Conservation (phyloP, 35 echinoderm and acorn worm species). For the Lytechinus pictus region DNA sequence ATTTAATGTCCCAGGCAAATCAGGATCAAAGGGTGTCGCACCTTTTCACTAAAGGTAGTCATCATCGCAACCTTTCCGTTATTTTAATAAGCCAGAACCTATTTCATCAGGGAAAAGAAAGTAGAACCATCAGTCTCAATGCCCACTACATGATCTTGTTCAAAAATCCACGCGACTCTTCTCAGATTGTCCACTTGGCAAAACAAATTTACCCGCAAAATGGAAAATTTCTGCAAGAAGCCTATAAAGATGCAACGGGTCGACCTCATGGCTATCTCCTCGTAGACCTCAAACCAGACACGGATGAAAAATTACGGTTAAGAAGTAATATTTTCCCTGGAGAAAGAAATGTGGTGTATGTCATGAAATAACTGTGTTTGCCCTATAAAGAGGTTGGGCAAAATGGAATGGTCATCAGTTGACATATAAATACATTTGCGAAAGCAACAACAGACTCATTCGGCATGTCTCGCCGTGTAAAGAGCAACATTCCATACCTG, state of each 20-base stretch:
- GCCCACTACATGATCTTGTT: constrained; percentile 70
- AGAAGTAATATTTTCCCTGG: constrained; percentile 50
- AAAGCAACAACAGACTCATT: background rate
- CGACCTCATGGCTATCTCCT: constrained; percentile 60
- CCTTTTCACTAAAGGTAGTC: constrained; percentile 70
- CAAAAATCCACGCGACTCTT: constrained; percentile 55
- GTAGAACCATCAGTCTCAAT: constrained; percentile 79
- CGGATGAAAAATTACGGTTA: constrained; percentile 43
- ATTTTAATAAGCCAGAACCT: constrained; percentile 71
- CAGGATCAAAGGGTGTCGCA: constrained; percentile 60
- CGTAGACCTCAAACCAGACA: constrained; percentile 60
- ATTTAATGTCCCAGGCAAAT: constrained; percentile 73
- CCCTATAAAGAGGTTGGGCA: too few relatives aligned
- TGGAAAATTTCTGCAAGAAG: constrained; percentile 55
- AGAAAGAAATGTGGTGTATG: constrained; percentile 29
- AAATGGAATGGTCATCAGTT: background rate
- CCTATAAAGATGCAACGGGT: constrained; percentile 50
- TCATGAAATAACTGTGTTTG: background rate
- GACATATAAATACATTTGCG: background rate
- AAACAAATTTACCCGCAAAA: constrained; percentile 72
- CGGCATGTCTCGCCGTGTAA: constrained; percentile 57
- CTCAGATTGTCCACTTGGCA: constrained; percentile 53
- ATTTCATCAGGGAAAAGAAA: constrained; percentile 76
- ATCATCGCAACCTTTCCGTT: constrained; percentile 72
- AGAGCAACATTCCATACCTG: constrained; percentile 62